phyloP scores from a whole-genome alignment of 2,888 invertebrate species.

The Ichneumoninae sp. region DNA sequence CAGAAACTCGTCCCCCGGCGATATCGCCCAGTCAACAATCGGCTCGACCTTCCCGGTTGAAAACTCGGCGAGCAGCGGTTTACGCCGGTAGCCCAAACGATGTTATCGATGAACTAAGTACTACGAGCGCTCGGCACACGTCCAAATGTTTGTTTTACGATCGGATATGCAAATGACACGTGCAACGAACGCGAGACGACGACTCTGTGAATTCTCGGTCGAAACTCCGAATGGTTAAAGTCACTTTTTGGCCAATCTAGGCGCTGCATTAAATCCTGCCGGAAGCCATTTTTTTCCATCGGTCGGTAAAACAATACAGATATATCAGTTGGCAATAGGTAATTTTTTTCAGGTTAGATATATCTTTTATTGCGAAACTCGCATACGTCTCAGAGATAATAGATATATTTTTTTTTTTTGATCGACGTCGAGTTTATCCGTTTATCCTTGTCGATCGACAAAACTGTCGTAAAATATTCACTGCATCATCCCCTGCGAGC shows the following conservation, averaged over 20 bases:
- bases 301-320: not conserved
- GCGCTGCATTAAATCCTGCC: not conserved
- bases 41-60: conserved; percentile 49
- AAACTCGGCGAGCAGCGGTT: conserved; percentile 42
- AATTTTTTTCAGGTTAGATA: not conserved
- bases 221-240: not conserved
- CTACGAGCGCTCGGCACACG: conserved; percentile 17
- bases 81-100: not conserved
- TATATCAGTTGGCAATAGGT: not conserved
- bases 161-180: not conserved
- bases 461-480: not conserved
- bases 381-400: not conserved
- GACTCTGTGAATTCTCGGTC: not conserved
- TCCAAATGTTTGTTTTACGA: not conserved
- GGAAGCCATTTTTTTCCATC: not conserved
- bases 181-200: not conserved
- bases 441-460: not conserved
- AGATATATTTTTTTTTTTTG: no score
- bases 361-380: not conserved
- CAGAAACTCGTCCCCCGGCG: not conserved
- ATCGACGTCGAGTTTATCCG: not conserved
- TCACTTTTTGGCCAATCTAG: not conserved
- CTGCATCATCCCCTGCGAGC: not conserved
- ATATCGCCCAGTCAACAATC: conserved; percentile 25
- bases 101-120: conserved; percentile 10